These are phyloP conservation scores for Xerus inauris DNA, from an alignment of 2,113 vertebrate species.

Conservation along the genomic window DNA sequence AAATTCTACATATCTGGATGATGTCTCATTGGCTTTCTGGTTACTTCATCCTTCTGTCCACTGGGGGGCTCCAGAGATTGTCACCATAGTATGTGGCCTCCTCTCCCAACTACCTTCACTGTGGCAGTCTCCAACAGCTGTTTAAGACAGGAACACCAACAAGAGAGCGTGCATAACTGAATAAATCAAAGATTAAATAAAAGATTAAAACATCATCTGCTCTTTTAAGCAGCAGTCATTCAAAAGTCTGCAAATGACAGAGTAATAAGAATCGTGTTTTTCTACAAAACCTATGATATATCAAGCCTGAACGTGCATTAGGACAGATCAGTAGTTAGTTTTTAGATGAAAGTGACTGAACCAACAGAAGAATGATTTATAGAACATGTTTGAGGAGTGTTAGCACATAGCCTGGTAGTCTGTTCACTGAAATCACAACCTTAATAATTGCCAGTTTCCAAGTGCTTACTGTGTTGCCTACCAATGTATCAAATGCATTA, in stretches of 20 bases:
- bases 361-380: background rate
- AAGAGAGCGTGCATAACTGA: background rate
- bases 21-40: background rate
- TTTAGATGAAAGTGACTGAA: background rate
- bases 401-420: background rate
- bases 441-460: background rate
- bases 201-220: background rate
- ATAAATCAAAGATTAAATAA: background rate
- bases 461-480: background rate
- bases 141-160: background rate
- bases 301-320: background rate
- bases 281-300: background rate
- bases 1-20: background rate
- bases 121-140: background rate
- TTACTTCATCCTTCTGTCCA: conserved; percentile 56
- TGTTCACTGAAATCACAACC: background rate
- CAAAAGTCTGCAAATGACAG: background rate
- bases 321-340: background rate
- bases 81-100: background rate
- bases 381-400: background rate
- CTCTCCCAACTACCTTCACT: background rate
- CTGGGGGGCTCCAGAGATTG: conserved; percentile 77
- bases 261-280: background rate
- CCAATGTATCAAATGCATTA: background rate
- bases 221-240: background rate